phyloP scores from a whole-genome alignment of 1,140 invertebrate species.

The Eumeta japonica region DNA sequence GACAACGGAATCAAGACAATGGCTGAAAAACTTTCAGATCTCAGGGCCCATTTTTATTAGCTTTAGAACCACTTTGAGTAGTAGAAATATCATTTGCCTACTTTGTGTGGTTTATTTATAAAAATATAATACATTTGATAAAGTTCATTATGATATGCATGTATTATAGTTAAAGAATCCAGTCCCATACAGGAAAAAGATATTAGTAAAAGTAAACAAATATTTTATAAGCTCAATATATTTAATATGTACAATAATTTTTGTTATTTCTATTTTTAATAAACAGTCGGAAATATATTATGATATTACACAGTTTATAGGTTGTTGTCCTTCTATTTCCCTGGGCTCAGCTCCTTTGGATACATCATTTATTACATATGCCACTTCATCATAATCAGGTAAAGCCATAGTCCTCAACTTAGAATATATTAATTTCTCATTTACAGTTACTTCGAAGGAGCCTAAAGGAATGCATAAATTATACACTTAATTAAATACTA shows the following conservation, averaged over 20 bases:
- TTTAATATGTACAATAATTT: neutral
- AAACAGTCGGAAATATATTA: conserved; percentile 40
- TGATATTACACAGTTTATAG: conserved; percentile 57
- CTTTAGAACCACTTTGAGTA: no score
- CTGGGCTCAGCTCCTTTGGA: conserved; percentile 48
- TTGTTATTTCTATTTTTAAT: neutral
- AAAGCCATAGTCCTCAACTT: conserved; percentile 66
- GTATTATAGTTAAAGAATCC: no score
- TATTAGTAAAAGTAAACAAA: neutral
- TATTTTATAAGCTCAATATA: neutral
- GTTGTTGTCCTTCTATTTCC: conserved; percentile 58
- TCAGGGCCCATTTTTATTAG: no score
- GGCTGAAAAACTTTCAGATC: no score
- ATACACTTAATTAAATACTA: conserved; percentile 4
- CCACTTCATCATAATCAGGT: conserved; percentile 63
- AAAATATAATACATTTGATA: no score
- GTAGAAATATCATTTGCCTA: no score
- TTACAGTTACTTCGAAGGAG: conserved; percentile 66
- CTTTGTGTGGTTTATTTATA: no score
- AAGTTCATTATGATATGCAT: no score
- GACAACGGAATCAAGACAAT: no score
- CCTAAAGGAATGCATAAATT: conserved; percentile 34
- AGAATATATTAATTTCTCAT: conserved; percentile 64
- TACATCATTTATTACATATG: conserved; percentile 55
- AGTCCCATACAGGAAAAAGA: neutral